These are phyloP conservation scores for Salticus scenicus DNA, from an alignment of 2,888 invertebrate genomes.

Conservation along the genomic window DNA sequence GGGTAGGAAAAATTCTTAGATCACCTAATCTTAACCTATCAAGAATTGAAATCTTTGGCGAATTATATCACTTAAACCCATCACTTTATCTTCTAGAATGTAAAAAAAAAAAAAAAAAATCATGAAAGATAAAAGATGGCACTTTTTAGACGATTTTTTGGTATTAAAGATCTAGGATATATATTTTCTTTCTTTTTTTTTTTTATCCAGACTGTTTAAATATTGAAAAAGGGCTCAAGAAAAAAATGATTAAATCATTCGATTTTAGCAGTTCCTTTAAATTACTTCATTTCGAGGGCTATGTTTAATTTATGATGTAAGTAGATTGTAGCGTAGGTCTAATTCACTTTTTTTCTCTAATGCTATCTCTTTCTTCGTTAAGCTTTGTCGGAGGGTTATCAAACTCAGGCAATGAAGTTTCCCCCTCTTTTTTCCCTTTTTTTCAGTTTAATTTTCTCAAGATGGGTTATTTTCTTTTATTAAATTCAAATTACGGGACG, in stretches of 20 bases:
- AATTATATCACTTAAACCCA: conserved; percentile 66
- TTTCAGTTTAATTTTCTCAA: neutral
- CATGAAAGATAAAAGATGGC: conserved; percentile 32
- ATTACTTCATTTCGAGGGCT: conserved; percentile 59
- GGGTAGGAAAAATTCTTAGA: conserved; percentile 10
- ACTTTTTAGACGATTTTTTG: conserved; percentile 45
- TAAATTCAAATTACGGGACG: neutral
- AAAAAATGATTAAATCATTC: conserved; percentile 55
- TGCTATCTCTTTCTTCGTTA: neutral
- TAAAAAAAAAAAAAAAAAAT: neutral
- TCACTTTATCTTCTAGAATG: neutral
- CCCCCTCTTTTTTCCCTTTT: neutral
- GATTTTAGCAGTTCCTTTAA: conserved; percentile 41
- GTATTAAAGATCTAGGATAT: conserved; percentile 26
- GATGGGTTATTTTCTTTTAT: neutral
- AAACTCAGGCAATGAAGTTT: neutral
- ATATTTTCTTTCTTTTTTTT: no score
- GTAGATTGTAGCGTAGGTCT: neutral
- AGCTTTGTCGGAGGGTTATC: neutral
- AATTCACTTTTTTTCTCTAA: neutral
- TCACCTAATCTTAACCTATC: conserved; percentile 47
- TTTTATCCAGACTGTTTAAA: conserved; percentile 42
- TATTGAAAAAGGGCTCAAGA: conserved; percentile 40
- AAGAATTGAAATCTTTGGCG: conserved; percentile 40
- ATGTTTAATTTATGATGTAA: conserved; percentile 48